Evolutionary conservation across 2,797 vertebrate species (phyloP), one percentile per base, ranked within the genome.

Genomic region (Amphiprion clarkii): DNA sequence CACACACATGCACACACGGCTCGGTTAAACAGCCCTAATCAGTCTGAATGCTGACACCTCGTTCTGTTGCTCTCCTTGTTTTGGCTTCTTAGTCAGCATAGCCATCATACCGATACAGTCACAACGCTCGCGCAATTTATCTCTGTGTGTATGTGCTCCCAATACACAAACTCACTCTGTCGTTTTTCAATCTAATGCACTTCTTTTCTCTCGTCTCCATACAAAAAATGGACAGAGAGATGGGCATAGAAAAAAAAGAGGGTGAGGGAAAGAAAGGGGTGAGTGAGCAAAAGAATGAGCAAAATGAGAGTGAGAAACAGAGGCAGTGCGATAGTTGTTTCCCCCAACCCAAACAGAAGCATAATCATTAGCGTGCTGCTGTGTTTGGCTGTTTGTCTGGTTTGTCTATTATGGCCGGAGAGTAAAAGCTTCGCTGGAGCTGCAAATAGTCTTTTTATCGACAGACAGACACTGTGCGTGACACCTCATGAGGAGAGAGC

Each of bases 341-440:
- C 39, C 36, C 71, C 61, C 17, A 31, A 36, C 54, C 57, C 29
- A 71, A 77, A 78, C 76, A 83, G 55, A 66, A 75, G 67, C 52
- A 81, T 79, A 74, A 83, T 79, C 86, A 86, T 87, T 86, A 85
- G 83, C 74, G 49, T 54, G 79, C 81, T 85, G 81, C 79, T 88
- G 82, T 58, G 77, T 82, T 85, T 76, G 76, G 82, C 78, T 82
- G 59, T 87, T 83, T 87, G 76, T 82, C 79, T 79, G 40, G 36
- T 85, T 81, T 75, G 74, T 81, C 56, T 86, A 71, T 84, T 84
- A 84, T 63, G 72, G 76, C 61, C 46, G 3, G 42, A 70, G 85
- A 82, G 79, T 78, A 70, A 84, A 83, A 82, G 86, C 86, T 85
- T 88, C 58, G 65, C 72, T 79, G 75, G 79, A 81, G 78, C 77